phyloP scores from a whole-genome alignment of 1,140 invertebrate species.

The Psix sp. region DNA sequence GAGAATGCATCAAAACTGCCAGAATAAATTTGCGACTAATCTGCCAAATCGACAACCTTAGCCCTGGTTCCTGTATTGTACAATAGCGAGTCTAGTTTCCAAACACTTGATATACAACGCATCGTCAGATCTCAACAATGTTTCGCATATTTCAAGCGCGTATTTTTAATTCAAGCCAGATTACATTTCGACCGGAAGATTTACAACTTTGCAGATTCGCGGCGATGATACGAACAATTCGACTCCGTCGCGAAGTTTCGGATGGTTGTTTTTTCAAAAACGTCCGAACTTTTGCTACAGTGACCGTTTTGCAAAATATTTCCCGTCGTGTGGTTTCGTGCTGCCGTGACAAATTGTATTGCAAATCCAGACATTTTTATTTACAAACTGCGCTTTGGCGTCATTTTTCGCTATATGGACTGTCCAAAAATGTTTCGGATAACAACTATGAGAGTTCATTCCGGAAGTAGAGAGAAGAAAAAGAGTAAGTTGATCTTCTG shows the following conservation, averaged over 20 bases:
- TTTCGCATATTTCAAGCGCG: conserved; percentile 29
- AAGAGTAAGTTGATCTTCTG: too few species aligned
- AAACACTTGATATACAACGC: conserved; percentile 20
- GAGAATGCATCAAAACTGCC: conserved; percentile 51
- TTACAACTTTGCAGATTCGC: conserved; percentile 28
- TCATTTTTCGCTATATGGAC: too few species aligned
- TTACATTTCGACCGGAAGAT: conserved; percentile 46
- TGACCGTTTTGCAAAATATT: conserved; percentile 4
- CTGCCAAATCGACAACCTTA: conserved; percentile 56
- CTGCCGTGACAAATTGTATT: background rate
- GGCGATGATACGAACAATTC: conserved; percentile 10
- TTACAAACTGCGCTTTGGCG: too few species aligned
- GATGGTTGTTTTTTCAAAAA: conserved; percentile 12
- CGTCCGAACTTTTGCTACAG: conserved; percentile 1
- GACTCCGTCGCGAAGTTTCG: conserved; percentile 19
- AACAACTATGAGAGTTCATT: too few species aligned
- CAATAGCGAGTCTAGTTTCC: conserved; percentile 41
- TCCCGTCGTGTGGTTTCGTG: conserved; percentile 1
- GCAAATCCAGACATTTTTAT: too few species aligned
- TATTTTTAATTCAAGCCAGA: conserved; percentile 51
- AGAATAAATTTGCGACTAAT: conserved; percentile 54
- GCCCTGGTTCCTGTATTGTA: conserved; percentile 40
- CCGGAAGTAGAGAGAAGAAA: too few species aligned
- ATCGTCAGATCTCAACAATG: conserved; percentile 25
- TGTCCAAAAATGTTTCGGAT: too few species aligned